Percentiles rank a stretch among this genome's conserved stretches.
Conservation (phyloP, 2,888 invertebrate species). For the Aleiodes leptofemur region DNA sequence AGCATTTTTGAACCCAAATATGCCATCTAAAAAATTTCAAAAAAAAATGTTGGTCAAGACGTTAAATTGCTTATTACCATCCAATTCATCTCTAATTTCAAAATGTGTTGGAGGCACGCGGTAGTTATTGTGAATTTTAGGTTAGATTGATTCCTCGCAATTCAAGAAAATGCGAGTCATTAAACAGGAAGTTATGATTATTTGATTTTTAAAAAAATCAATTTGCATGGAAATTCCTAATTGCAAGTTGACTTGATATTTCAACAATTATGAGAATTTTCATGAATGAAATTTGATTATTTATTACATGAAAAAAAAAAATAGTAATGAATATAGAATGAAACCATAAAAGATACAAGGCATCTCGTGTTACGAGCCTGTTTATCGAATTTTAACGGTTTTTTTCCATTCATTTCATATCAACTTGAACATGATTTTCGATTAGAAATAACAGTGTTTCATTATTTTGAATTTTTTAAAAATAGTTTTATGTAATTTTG, state of each 20-base stretch:
- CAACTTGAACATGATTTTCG: too few species aligned
- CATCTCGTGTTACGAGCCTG: constrained; percentile 50
- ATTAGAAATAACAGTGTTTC: neutral
- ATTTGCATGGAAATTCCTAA: constrained; percentile 2
- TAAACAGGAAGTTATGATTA: constrained; percentile 32
- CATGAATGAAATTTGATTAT: neutral
- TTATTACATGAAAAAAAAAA: constrained; percentile 15
- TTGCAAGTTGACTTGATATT: neutral
- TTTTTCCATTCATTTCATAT: neutral
- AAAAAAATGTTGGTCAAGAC: too few species aligned
- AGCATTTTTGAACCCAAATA: too few species aligned
- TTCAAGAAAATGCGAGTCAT: constrained; percentile 51
- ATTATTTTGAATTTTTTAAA: neutral
- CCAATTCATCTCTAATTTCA: neutral
- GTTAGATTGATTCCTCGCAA: constrained; percentile 39
- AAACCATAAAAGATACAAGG: constrained; percentile 29
- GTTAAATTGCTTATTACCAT: too few species aligned
- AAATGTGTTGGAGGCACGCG: constrained; percentile 38
- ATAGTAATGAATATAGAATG: neutral
- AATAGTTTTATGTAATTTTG: neutral
- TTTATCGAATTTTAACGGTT: constrained; percentile 26
- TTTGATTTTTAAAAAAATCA: neutral
- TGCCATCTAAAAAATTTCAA: too few species aligned
- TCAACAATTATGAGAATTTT: neutral
- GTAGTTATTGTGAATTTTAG: constrained; percentile 39